Percentiles rank a stretch among this genome's conserved stretches.
phyloP scores from a whole-genome alignment of 2,113 vertebrate genomes.

The Caloenas nicobarica region DNA sequence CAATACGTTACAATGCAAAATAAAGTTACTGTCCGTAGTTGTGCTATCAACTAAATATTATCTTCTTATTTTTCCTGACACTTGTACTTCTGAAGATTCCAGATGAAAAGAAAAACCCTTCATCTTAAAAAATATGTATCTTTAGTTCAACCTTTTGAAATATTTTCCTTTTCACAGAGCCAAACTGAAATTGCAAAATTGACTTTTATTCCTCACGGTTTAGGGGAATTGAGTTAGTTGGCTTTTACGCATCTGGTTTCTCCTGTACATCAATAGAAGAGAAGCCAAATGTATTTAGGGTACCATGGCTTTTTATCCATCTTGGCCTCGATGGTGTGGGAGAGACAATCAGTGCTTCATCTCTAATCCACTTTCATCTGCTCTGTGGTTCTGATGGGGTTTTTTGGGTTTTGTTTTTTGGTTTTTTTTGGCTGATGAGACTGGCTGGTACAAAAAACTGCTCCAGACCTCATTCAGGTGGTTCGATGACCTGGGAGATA shows the following conservation, averaged over 20 bases:
- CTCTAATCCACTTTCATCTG: not conserved
- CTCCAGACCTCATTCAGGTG: not conserved
- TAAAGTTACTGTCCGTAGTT: not conserved
- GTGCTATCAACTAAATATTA: not conserved
- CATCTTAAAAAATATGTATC: not conserved
- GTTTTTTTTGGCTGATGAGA: not conserved
- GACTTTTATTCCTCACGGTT: not conserved
- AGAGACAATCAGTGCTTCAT: not conserved
- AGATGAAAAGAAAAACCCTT: not conserved
- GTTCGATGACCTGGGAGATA: not conserved
- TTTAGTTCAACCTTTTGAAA: not conserved
- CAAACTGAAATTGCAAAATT: not conserved
- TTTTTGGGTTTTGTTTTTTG: not conserved
- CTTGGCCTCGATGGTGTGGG: not conserved
- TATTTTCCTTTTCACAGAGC: not conserved
- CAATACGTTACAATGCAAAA: rapidly evolving
- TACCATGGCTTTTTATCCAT: not conserved
- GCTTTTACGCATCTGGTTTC: not conserved
- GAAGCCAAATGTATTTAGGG: not conserved
- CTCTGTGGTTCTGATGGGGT: not conserved
- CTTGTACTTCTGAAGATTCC: not conserved
- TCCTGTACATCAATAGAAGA: not conserved
- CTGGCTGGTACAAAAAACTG: not conserved
- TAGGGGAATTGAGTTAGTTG: not conserved
- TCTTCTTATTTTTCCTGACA: not conserved